Evolutionary conservation across 1,140 invertebrate genomes (phyloP), one percentile per base, ranked within the genome.

Genomic region (Popillia japonica): DNA sequence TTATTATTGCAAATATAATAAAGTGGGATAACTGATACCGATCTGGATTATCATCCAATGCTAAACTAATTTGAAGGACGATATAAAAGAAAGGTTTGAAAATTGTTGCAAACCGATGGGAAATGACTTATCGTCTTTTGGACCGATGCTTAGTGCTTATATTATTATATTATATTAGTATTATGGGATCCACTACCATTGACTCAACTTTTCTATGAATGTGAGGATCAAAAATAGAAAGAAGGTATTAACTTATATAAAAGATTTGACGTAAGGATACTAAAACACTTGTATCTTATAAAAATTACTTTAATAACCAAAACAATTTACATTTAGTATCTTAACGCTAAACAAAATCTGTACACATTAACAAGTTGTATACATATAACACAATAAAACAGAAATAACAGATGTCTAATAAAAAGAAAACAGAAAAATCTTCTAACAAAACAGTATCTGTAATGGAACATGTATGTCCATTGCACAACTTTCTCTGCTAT

Each of bases 301-400:
- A 68, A 68, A 68, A 68, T 68, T 68, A 68, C 11, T 68, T 68
- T 68, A 68, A 68, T 68, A 68, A 68, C 22, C 4, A 68, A n/a
- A 68, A 68, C 61, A 68, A 68, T 68, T 68, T 68, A 68, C 61
- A 68, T 68, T 68, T 10, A 68, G n/a, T 10, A 68, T 34, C 6
- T 68, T 68, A 68, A 68, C 61, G 11, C 27, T 34, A 68, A 68
- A 23, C 61, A 27, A 68, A 61, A 68, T 68, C 22, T 68, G 8
- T 34, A 68, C 61, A 68, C 61, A 68, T 68, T 68, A 68, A 68
- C 61, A 68, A 68, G 9, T 23, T 3, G 10, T 9, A 11, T 68
- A 68, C 61, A 34, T 68, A 27, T 34, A 68, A 68, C 61, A 68
- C 61, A 68, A 23, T 27, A 17, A 68, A 68, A 68, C 27, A 23